Evolutionary conservation across 2,113 vertebrate species (phyloP).

Genomic region (Eolophus roseicapilla): DNA sequence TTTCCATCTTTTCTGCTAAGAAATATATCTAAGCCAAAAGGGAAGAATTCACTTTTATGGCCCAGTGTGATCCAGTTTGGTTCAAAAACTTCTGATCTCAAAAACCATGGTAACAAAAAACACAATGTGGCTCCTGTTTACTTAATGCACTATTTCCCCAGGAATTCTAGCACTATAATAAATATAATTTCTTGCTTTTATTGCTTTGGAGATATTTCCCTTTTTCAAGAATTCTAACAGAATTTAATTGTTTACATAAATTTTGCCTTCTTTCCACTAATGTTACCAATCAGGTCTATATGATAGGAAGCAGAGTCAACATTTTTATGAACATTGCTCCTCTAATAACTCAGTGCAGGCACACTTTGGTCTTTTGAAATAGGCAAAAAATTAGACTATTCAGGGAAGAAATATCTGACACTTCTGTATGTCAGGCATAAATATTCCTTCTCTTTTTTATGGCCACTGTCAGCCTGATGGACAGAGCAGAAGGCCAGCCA

Average conservation of each 20-base stretch:
- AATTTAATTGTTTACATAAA: conserved; percentile 28
- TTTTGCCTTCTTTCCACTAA: conserved; percentile 6
- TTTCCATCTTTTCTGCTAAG: neutral
- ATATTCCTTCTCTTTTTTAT: neutral
- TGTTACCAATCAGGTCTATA: neutral
- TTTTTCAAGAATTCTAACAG: neutral
- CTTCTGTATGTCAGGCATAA: neutral
- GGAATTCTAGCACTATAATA: neutral
- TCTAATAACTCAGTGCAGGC: neutral
- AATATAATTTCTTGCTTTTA: conserved; percentile 12
- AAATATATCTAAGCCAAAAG: neutral
- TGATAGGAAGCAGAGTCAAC: neutral
- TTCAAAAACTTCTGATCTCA: conserved; percentile 11
- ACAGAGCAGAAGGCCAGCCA: neutral
- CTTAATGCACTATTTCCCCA: neutral
- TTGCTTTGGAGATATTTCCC: neutral
- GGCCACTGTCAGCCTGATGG: neutral
- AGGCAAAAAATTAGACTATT: neutral
- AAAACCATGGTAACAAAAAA: neutral
- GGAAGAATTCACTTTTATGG: neutral
- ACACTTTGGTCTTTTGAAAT: neutral
- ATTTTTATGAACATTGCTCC: neutral
- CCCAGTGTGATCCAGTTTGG: neutral
- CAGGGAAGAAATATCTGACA: neutral
- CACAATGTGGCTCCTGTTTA: neutral